Evolutionary conservation across 2,888 invertebrate genomes (phyloP).

Genomic region (Platynereis dumerilii): DNA sequence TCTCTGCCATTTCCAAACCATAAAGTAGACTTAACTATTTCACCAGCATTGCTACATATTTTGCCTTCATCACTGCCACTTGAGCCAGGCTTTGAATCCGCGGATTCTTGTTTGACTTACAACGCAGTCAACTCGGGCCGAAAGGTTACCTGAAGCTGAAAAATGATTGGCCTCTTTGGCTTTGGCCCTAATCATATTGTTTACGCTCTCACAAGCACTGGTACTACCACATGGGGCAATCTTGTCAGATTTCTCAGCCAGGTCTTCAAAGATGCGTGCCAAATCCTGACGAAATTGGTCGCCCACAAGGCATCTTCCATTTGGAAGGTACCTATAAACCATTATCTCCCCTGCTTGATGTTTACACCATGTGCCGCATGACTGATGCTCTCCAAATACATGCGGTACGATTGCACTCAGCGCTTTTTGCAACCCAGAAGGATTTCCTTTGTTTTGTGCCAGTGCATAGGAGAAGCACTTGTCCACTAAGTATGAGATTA

Average conservation of each 20-base stretch:
- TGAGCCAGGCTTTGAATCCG: no score
- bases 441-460: neutral
- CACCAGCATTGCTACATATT: no score
- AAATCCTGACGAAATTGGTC: neutral
- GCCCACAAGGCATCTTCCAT: neutral
- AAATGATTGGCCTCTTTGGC: neutral
- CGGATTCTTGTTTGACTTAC: no score
- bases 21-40: no score
- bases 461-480: neutral
- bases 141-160: neutral
- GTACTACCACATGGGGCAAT: neutral
- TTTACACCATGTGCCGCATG: neutral
- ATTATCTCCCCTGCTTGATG: neutral
- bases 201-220: neutral
- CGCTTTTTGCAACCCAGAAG: neutral
- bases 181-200: neutral
- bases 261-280: neutral
- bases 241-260: neutral
- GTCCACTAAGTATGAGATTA: neutral
- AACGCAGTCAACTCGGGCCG: no score
- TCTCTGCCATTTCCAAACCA: no score
- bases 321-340: neutral
- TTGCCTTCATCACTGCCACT: no score
- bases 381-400: neutral
- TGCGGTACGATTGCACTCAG: neutral